phyloP scores from a whole-genome alignment of 2,888 invertebrate genomes.

The Orthonychiurus folsomi region DNA sequence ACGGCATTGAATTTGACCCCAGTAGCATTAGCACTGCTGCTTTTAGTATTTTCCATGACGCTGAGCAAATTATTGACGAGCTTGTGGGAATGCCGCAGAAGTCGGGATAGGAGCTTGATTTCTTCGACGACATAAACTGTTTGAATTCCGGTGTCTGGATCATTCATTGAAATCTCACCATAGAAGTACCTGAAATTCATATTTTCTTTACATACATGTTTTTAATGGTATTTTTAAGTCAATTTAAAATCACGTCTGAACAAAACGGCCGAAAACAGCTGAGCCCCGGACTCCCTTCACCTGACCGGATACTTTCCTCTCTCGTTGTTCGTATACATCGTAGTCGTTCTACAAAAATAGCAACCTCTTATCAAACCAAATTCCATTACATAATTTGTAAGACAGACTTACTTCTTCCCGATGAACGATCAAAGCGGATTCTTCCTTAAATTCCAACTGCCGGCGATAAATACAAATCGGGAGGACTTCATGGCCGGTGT shows the following conservation, averaged over 20 bases:
- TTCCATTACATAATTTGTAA: background rate
- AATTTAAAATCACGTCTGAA: slow-evolving; percentile 20
- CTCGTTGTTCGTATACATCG: slow-evolving; percentile 12
- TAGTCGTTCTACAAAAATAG: background rate
- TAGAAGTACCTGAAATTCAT: slow-evolving; percentile 25
- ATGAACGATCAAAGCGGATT: slow-evolving; percentile 18
- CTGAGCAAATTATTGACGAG: slow-evolving; percentile 27
- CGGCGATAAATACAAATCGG: slow-evolving; percentile 29
- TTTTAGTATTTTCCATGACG: slow-evolving; percentile 19
- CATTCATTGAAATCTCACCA: slow-evolving; percentile 27
- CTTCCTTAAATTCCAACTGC: slow-evolving; percentile 24
- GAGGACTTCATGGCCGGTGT: background rate
- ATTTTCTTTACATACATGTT: background rate
- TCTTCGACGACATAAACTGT: slow-evolving; percentile 31
- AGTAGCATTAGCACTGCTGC: background rate
- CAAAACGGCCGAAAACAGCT: slow-evolving; percentile 25
- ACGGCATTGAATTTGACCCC: slow-evolving; percentile 30
- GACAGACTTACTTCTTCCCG: background rate
- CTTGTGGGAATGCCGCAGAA: slow-evolving; percentile 26
- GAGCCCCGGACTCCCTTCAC: slow-evolving; percentile 25
- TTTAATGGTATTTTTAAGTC: background rate
- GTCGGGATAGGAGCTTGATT: slow-evolving; percentile 24
- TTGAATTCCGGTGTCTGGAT: slow-evolving; percentile 6
- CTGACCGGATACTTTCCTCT: slow-evolving; percentile 24
- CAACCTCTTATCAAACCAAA: background rate